Evolutionary conservation across 2,888 invertebrate genomes (phyloP), one percentile per base, ranked within the genome.

Genomic region (Hypercompe scribonia): DNA sequence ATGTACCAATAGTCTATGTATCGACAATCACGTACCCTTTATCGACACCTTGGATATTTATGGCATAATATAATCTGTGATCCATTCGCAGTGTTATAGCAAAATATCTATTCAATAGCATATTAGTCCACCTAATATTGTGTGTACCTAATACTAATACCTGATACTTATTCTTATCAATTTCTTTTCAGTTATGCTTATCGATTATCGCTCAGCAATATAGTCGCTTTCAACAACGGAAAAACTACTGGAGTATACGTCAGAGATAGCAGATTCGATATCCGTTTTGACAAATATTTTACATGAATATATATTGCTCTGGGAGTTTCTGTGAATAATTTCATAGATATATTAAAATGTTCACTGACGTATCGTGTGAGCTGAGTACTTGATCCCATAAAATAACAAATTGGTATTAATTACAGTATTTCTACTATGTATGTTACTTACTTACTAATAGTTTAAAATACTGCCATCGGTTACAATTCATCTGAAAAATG

Each of bases 31-130:
- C 54, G 68, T 61, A 31, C 39, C 61, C 39, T 61, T 69, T 69
- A 69, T 69, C 36, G 69, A 69, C 36, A 69, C 39, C 36, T 69
- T 36, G 4, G 36, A 34, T 61, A 69, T 61, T 69, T 69, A 69
- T 39, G 61, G 58, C 21, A 39, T 39, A 69, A 42, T 39, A 28
- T 68, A 31, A 58, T 61, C 31, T 61, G 61, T 18, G 61, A 61
- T 31, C 31, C 28, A 7, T 31, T 8, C 31, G 31, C 28, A 3
- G 31, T 15, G 15, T 58, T 28, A 28, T 31, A 58, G 15, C 31
- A 15, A 28, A 58, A 24, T 65, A 54, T 65, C 36, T 65, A 36
- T 65, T 15, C 13, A 58, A 28, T 58, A 28, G 4, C 15, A 58
- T 15, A 58, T 31, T 28, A 28, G 58, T 58, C 13, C 31, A 58